A percentile compares a stretch with the other conserved stretches of the same genome.
phyloP scores from a whole-genome alignment of 2,113 vertebrate genomes.

The Myiopsitta monachus region DNA sequence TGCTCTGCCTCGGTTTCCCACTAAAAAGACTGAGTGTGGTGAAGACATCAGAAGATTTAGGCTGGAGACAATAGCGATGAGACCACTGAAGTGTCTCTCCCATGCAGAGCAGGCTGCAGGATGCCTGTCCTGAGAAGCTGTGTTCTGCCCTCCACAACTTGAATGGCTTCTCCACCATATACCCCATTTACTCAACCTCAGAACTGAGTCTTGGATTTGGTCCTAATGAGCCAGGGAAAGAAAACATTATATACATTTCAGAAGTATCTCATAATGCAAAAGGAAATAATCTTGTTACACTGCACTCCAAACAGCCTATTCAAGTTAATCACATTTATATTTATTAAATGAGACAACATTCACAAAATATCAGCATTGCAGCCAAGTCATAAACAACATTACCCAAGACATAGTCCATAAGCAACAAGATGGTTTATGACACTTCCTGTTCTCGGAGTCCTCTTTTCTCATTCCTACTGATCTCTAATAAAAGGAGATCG shows the following conservation, averaged over 20 bases:
- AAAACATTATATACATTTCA: neutral
- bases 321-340: conserved; percentile 27
- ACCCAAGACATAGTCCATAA: conserved; percentile 41
- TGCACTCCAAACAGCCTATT: conserved; percentile 8
- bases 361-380: conserved; percentile 14
- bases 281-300: conserved; percentile 20
- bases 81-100: neutral
- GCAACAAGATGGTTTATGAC: conserved; percentile 25
- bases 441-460: conserved; percentile 3
- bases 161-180: neutral
- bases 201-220: neutral
- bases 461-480: conserved; percentile 5
- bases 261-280: neutral
- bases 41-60: neutral
- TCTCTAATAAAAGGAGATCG: neutral
- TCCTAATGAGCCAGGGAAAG: neutral
- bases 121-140: neutral
- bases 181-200: neutral
- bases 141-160: neutral
- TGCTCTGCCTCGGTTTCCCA: neutral
- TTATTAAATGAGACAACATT: conserved; percentile 31
- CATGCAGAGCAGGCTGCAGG: neutral
- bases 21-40: neutral
- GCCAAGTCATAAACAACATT: neutral
- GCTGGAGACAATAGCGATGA: neutral